phyloP scores from a whole-genome alignment of 2,113 vertebrate species.

The Benitochromis conjunctus region DNA sequence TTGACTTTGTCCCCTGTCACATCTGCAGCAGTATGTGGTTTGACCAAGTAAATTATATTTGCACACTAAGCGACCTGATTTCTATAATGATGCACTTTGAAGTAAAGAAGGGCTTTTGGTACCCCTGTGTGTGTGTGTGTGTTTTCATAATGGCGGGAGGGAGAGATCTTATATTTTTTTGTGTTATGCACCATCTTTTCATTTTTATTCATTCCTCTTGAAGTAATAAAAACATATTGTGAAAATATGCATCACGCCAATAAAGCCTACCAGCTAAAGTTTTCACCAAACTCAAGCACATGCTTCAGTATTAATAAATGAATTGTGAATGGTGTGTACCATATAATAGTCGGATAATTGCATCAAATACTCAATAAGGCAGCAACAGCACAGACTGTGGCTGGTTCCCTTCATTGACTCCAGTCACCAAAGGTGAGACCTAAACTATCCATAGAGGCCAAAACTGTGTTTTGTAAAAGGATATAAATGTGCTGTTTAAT shows the following conservation, averaged over 20 bases:
- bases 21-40: not conserved
- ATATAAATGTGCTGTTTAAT: not conserved
- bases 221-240: not conserved
- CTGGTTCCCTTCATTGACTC: not conserved
- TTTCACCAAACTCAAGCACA: not conserved
- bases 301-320: not conserved
- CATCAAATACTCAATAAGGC: not conserved
- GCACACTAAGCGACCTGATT: slow-evolving; percentile 24
- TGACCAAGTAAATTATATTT: slow-evolving; percentile 38
- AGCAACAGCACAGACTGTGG: not conserved
- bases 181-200: not conserved
- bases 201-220: not conserved
- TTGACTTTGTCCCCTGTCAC: slow-evolving; percentile 7
- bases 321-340: not conserved
- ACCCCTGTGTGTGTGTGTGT: not conserved
- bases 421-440: not conserved
- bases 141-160: not conserved
- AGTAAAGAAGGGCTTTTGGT: not conserved
- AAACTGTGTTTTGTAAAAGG: not conserved
- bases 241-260: not conserved
- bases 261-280: not conserved
- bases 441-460: not conserved
- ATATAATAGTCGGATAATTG: not conserved
- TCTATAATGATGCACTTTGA: slow-evolving; percentile 34
- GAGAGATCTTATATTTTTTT: not conserved